phyloP scores from a whole-genome alignment of 2,113 vertebrate genomes.

The Cochlearius cochlearius region DNA sequence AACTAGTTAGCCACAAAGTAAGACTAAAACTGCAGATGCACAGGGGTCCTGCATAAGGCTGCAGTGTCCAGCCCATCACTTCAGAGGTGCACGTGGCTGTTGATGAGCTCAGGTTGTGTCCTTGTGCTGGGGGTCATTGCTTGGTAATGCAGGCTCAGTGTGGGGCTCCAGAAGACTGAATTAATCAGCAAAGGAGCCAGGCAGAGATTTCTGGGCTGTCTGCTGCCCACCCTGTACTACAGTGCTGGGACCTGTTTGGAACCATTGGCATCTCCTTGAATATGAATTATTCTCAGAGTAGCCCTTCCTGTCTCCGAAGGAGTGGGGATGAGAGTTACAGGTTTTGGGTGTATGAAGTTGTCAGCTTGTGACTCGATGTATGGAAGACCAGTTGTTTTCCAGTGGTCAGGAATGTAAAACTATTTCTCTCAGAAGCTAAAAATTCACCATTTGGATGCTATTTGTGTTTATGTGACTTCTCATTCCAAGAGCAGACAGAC shows the following conservation, averaged over 20 bases:
- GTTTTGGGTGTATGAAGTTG: neutral
- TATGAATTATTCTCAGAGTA: neutral
- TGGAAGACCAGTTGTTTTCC: neutral
- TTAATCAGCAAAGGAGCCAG: neutral
- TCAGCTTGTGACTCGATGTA: neutral
- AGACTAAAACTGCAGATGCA: neutral
- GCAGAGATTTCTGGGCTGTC: neutral
- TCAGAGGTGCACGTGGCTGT: neutral
- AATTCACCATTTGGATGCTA: neutral
- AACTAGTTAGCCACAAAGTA: rapidly evolving
- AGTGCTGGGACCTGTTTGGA: neutral
- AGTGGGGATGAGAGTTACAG: neutral
- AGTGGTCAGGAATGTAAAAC: neutral
- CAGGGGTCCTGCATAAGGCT: neutral
- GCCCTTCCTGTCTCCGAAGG: neutral
- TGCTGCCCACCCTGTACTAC: neutral
- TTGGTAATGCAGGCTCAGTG: neutral
- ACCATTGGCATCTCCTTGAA: neutral
- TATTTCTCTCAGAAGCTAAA: neutral
- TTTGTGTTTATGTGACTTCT: neutral
- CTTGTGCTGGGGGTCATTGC: neutral
- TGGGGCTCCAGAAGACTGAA: neutral
- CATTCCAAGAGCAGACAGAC: neutral
- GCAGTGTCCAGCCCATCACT: neutral
- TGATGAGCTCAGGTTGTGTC: neutral